Conservation (phyloP, 2,113 vertebrate genomes). For the Carassius gibelio region DNA sequence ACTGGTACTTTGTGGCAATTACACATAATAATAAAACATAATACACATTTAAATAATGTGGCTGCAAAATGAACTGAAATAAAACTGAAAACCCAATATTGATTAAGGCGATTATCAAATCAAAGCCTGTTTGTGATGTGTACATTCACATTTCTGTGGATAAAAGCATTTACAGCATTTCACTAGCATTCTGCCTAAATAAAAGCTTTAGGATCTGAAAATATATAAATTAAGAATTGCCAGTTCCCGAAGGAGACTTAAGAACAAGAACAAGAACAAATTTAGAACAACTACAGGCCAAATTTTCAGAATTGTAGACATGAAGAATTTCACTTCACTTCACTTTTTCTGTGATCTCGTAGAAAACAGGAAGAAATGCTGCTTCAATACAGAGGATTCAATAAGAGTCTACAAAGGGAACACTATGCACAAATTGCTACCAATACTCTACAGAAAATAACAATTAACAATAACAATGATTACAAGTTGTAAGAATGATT, state of each 20-base stretch:
- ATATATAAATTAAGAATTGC: no score
- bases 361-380: slow-evolving; percentile 6
- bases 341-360: background rate
- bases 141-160: background rate
- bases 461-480: background rate
- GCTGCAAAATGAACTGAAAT: background rate
- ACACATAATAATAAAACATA: background rate
- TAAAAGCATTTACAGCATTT: background rate
- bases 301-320: background rate
- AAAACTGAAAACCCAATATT: background rate
- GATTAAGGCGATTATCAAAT: background rate
- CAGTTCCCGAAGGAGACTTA: background rate
- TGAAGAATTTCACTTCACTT: background rate
- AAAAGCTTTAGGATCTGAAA: background rate
- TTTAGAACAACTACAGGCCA: background rate
- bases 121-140: background rate
- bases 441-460: background rate
- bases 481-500: background rate
- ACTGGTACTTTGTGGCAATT: no score
- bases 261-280: slow-evolving; percentile 1
- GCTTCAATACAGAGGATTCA: background rate
- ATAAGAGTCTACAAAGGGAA: no score
- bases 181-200: background rate
- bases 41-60: background rate
- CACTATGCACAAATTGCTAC: background rate